Evolutionary conservation across 2,113 vertebrate genomes (phyloP).

Genomic region (Columbina picui): DNA sequence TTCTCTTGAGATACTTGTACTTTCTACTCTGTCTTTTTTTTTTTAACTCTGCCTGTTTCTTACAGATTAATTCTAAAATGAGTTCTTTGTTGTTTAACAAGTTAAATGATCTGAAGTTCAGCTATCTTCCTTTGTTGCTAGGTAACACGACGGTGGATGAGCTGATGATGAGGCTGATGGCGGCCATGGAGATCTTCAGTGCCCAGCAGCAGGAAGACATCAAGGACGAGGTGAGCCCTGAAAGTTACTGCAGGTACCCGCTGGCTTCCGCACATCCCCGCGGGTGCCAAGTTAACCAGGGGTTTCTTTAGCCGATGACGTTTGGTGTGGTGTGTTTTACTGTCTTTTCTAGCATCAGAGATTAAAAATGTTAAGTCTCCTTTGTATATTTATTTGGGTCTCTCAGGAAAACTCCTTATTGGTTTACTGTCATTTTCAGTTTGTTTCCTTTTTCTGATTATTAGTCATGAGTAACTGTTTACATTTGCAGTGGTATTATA

Average conservation of each 20-base stretch:
- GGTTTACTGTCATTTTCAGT: not conserved
- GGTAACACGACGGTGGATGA: slow-evolving; percentile 99
- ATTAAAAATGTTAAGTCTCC: not conserved
- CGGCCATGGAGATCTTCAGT: slow-evolving; percentile 97
- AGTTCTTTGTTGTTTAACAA: slow-evolving; percentile 62
- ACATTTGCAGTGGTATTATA: not conserved
- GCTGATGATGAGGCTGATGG: slow-evolving; percentile 99
- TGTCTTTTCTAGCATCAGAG: not conserved
- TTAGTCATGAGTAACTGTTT: not conserved
- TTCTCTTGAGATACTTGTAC: slow-evolving; percentile 50
- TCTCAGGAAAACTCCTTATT: not conserved
- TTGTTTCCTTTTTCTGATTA: not conserved
- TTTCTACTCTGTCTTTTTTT: slow-evolving; percentile 21
- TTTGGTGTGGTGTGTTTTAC: not conserved
- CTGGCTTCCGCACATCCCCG: not conserved
- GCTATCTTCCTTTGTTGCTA: slow-evolving; percentile 74
- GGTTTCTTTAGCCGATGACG: not conserved
- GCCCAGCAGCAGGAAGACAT: slow-evolving; percentile 98
- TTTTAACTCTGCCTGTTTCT: slow-evolving; percentile 31
- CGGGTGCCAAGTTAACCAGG: not conserved
- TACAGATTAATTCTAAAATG: slow-evolving; percentile 63
- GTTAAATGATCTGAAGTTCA: slow-evolving; percentile 56
- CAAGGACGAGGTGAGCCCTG: slow-evolving; percentile 91
- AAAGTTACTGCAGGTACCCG: slow-evolving; percentile 21
- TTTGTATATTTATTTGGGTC: not conserved